Evolutionary conservation across 1,140 invertebrate species (phyloP).

Genomic region (Caenorhabditis brenneri): DNA sequence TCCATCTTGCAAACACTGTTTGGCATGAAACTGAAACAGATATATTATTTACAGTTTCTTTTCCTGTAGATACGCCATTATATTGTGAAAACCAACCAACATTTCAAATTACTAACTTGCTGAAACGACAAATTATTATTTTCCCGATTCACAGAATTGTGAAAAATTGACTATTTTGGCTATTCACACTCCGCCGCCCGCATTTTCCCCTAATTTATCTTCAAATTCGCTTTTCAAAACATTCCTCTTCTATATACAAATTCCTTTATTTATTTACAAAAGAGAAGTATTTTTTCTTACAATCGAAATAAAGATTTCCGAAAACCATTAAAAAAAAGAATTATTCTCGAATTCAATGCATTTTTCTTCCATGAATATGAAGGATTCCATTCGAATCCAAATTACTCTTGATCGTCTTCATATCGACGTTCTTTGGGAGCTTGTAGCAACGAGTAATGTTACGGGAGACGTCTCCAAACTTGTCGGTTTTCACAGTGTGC

Average conservation of each 20-base stretch:
- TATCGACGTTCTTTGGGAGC: constrained; percentile 48
- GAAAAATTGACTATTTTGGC: no score
- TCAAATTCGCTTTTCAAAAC: neutral
- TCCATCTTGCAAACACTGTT: no score
- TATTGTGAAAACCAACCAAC: no score
- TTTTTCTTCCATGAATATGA: constrained; percentile 48
- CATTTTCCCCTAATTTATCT: no score
- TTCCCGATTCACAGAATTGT: no score
- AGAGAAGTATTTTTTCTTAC: neutral
- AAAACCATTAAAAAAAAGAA: neutral
- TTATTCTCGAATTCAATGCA: constrained; percentile 27
- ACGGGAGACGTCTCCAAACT: constrained; percentile 42
- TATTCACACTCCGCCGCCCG: no score
- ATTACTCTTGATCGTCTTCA: constrained; percentile 46
- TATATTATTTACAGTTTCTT: no score
- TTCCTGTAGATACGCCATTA: no score
- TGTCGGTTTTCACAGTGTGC: constrained; percentile 38
- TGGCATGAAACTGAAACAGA: no score
- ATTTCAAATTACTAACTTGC: no score
- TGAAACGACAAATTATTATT: no score
- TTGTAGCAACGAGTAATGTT: constrained; percentile 53
- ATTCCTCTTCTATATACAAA: neutral
- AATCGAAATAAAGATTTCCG: neutral
- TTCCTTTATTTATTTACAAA: neutral
- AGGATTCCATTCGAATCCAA: constrained; percentile 48